Percentiles rank a stretch among this genome's conserved stretches.
Evolutionary conservation across 2,797 vertebrate species (phyloP).

Genomic region (Oophaga sylvatica): DNA sequence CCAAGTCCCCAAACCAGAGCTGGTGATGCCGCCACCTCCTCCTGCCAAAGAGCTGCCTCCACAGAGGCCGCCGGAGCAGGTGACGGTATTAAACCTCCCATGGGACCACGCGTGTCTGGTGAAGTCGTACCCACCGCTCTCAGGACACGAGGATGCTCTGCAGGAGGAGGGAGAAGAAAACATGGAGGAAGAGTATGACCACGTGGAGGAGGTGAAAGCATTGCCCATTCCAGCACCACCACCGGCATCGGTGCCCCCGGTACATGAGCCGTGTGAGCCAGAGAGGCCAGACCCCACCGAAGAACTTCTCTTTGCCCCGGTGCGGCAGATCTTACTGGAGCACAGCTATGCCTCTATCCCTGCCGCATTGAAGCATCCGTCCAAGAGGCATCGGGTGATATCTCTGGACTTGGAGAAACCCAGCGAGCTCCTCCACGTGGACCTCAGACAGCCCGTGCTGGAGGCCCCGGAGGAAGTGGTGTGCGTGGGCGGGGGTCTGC

Average conservation of each 20-base stretch:
- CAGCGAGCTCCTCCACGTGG: conserved; percentile 41
- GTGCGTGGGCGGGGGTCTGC: conserved; percentile 25
- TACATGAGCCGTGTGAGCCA: conserved; percentile 66
- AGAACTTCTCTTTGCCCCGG: background rate
- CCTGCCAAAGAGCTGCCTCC: conserved; percentile 50
- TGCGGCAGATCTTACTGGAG: conserved; percentile 76
- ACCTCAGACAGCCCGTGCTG: conserved; percentile 79
- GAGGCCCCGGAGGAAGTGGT: conserved; percentile 91
- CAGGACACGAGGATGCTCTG: conserved; percentile 75
- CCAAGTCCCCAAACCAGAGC: conserved; percentile 69
- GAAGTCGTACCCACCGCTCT: conserved; percentile 71
- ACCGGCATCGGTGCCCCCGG: conserved; percentile 73
- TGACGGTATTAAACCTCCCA: conserved; percentile 88
- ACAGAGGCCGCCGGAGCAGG: conserved; percentile 71
- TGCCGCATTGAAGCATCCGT: conserved; percentile 43
- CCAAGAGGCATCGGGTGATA: conserved; percentile 65
- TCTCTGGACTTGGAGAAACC: conserved; percentile 60
- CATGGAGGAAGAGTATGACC: conserved; percentile 25
- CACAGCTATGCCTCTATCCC: conserved; percentile 87
- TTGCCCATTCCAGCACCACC: conserved; percentile 75
- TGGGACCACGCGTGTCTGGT: conserved; percentile 90
- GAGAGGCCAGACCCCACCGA: conserved; percentile 27
- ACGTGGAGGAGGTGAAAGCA: conserved; percentile 44
- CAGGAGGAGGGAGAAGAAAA: conserved; percentile 42
- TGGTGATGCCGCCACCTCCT: conserved; percentile 54